phyloP scores from a whole-genome alignment of 2,797 vertebrate species.

The Potorous gilbertii region DNA sequence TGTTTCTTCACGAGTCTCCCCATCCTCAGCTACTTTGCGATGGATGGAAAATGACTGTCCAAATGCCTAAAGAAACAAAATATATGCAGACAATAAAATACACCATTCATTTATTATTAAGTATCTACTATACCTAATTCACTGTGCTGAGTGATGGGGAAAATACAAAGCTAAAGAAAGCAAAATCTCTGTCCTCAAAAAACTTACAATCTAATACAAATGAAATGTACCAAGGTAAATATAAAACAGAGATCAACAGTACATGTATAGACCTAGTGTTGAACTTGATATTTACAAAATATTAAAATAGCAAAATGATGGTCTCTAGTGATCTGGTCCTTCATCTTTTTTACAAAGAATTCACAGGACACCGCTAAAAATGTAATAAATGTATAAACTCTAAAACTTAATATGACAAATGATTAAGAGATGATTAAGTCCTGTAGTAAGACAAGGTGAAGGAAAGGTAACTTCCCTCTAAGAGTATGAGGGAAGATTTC shows the following conservation, averaged over 20 bases:
- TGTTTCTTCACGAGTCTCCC: conserved; percentile 95
- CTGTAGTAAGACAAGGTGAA: background rate
- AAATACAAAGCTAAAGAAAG: background rate
- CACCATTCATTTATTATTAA: background rate
- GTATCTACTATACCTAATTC: background rate
- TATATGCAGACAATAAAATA: background rate
- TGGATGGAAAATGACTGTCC: conserved; percentile 97
- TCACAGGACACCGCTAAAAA: background rate
- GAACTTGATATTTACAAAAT: background rate
- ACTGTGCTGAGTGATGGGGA: background rate
- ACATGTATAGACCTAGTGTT: background rate
- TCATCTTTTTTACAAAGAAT: background rate
- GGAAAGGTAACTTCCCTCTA: background rate
- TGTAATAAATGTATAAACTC: background rate
- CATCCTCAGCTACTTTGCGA: conserved; percentile 97
- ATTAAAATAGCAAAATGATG: background rate
- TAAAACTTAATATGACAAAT: background rate
- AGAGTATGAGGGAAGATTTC: background rate
- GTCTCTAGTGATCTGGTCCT: background rate
- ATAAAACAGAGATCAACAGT: background rate
- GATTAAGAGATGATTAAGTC: background rate
- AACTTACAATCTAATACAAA: background rate
- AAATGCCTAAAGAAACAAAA: conserved; percentile 89
- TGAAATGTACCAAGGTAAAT: background rate
- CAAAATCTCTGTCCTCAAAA: background rate